phyloP scores from a whole-genome alignment of 2,113 vertebrate genomes.

The Periophthalmus modestus region DNA sequence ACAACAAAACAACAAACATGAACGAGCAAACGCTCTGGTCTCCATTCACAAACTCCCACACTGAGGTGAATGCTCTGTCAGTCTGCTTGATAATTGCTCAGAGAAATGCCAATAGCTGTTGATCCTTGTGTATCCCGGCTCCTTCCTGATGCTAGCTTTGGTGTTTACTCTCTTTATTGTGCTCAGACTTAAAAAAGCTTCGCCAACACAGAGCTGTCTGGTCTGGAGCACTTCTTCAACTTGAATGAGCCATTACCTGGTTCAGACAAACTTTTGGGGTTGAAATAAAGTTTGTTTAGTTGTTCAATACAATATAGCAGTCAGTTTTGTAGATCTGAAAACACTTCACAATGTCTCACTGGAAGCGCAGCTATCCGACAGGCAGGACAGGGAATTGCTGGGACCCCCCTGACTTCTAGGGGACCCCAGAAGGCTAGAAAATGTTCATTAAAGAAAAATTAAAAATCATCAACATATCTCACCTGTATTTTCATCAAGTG shows the following conservation, averaged over 20 bases:
- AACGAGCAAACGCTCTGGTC: neutral
- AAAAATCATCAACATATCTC: no score
- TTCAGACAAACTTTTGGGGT: neutral
- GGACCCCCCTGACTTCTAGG: no score
- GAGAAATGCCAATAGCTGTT: conserved; percentile 48
- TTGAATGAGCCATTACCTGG: neutral
- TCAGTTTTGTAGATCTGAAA: no score
- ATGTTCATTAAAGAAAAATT: no score
- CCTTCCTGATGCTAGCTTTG: conserved; percentile 25
- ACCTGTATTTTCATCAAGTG: no score
- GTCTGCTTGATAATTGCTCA: conserved; percentile 39
- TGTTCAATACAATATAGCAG: no score
- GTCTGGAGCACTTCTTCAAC: conserved; percentile 20
- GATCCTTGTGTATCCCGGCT: conserved; percentile 45
- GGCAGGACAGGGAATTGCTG: no score
- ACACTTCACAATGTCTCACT: no score
- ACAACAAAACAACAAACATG: neutral
- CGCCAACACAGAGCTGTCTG: conserved; percentile 40
- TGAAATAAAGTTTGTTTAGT: neutral
- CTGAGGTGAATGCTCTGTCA: conserved; percentile 10
- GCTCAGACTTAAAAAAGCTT: conserved; percentile 25
- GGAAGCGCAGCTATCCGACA: no score
- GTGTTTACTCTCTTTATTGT: conserved; percentile 64
- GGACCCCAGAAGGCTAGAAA: no score
- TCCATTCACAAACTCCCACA: neutral